Evolutionary conservation across 2,797 vertebrate genomes (phyloP).

Genomic region (Buceros bicornis): DNA sequence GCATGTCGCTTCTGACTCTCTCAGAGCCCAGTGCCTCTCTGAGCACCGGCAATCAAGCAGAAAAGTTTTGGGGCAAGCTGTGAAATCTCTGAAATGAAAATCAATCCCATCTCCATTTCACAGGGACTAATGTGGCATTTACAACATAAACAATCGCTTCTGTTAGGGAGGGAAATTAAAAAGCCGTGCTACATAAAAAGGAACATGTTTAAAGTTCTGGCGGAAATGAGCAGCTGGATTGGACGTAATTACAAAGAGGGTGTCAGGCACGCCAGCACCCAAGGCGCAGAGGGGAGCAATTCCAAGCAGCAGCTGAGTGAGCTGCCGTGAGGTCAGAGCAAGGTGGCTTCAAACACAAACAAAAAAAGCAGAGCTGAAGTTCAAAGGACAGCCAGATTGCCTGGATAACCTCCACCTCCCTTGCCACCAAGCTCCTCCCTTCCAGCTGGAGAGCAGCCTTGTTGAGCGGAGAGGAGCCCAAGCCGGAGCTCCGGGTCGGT

Average conservation of each 20-base stretch:
- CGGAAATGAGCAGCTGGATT: constrained; percentile 74
- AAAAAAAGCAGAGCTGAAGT: not conserved
- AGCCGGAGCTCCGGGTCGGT: not conserved
- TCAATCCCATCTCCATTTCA: constrained; percentile 82
- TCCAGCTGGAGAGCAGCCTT: not conserved
- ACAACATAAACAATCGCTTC: constrained; percentile 82
- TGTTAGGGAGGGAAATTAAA: constrained; percentile 83
- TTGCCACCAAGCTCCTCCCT: not conserved
- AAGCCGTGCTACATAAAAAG: constrained; percentile 80
- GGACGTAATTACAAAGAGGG: constrained; percentile 70
- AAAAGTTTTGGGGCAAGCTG: constrained; percentile 83
- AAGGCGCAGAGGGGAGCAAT: not conserved
- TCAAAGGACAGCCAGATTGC: not conserved
- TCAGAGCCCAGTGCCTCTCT: constrained; percentile 27
- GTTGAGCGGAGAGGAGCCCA: not conserved
- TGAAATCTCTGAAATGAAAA: constrained; percentile 84
- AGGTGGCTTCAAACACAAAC: fast-evolving
- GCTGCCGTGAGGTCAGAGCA: not conserved
- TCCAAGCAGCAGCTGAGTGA: not conserved
- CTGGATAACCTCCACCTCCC: not conserved
- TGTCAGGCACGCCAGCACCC: not conserved
- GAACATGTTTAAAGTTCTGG: constrained; percentile 83
- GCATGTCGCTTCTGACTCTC: constrained; percentile 15
- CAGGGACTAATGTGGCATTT: constrained; percentile 83
- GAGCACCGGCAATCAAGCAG: constrained; percentile 74